These are phyloP conservation scores for Bostrychus sinensis DNA, from an alignment of 2,113 vertebrate species.

Conservation along the genomic window DNA sequence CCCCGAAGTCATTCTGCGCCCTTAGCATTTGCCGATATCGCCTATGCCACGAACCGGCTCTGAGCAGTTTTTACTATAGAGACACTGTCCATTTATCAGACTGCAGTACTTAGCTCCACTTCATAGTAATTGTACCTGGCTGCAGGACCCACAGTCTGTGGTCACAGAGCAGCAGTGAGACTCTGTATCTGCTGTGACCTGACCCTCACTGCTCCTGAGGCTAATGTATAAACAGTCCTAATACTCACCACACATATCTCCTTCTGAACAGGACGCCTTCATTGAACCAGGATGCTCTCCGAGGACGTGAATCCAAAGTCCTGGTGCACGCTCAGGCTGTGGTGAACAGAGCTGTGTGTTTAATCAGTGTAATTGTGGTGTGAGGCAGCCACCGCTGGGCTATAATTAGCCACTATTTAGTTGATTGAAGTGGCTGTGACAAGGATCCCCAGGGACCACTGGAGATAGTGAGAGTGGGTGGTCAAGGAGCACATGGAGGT, in stretches of 20 bases:
- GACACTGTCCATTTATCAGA: no score
- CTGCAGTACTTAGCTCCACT: neutral
- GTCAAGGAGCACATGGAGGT: slow-evolving; percentile 20
- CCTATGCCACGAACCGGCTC: no score
- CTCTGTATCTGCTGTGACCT: neutral
- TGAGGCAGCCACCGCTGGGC: neutral
- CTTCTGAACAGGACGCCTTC: no score
- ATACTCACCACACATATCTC: neutral
- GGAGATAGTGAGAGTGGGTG: slow-evolving; percentile 39
- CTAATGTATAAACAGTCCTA: neutral
- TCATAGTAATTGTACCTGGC: neutral
- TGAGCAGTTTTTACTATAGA: no score
- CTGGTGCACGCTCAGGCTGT: neutral
- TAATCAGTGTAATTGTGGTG: neutral
- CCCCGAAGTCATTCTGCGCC: no score
- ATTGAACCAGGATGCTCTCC: neutral
- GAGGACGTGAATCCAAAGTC: neutral
- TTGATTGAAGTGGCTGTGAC: slow-evolving; percentile 13
- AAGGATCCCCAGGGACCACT: slow-evolving; percentile 44
- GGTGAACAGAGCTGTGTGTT: neutral
- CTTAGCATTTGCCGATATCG: no score
- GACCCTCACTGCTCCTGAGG: neutral
- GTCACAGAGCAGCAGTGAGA: neutral
- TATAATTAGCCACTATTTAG: slow-evolving; percentile 5
- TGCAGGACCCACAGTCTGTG: neutral